Conservation (phyloP, 2,888 invertebrate species). For the Chymomyza procnemis region DNA sequence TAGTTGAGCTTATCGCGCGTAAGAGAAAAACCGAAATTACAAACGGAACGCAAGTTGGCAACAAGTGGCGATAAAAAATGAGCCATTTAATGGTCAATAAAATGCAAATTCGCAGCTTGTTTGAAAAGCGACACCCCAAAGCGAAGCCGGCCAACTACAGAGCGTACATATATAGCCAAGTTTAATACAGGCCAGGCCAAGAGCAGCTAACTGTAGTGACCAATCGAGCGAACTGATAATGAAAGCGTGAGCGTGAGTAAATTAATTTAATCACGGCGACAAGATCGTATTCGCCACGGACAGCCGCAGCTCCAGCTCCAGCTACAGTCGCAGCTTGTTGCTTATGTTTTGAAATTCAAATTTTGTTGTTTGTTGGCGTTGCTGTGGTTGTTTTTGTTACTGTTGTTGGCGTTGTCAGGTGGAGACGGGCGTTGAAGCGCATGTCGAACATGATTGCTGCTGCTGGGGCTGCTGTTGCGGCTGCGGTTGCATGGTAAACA, state of each 20-base stretch:
- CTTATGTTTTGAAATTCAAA: slow-evolving; percentile 58
- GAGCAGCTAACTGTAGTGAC: not conserved
- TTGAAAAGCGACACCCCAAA: slow-evolving; percentile 12
- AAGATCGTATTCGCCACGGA: slow-evolving; percentile 32
- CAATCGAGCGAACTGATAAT: slow-evolving; percentile 14
- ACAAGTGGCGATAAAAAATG: slow-evolving; percentile 12
- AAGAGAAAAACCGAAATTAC: not conserved
- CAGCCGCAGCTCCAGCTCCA: not conserved
- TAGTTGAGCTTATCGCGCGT: not conserved
- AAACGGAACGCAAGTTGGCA: slow-evolving; percentile 3
- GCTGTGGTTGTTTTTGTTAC: slow-evolving; percentile 17
- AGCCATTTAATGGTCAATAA: slow-evolving; percentile 34
- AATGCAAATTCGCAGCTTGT: slow-evolving; percentile 39
- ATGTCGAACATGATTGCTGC: slow-evolving; percentile 7
- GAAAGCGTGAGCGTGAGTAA: slow-evolving; percentile 57
- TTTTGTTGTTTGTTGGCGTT: slow-evolving; percentile 14
- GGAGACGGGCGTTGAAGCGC: slow-evolving; percentile 2
- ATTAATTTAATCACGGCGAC: slow-evolving; percentile 53
- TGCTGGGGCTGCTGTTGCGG: not conserved
- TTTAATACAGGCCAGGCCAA: not conserved
- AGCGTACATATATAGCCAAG: not conserved
- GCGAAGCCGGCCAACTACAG: not conserved
- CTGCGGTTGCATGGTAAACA: slow-evolving; percentile 11
- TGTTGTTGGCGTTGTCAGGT: slow-evolving; percentile 38
- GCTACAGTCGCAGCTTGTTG: not conserved